phyloP scores from a whole-genome alignment of 1,140 invertebrate species.

The Drosophila kohkoa region DNA sequence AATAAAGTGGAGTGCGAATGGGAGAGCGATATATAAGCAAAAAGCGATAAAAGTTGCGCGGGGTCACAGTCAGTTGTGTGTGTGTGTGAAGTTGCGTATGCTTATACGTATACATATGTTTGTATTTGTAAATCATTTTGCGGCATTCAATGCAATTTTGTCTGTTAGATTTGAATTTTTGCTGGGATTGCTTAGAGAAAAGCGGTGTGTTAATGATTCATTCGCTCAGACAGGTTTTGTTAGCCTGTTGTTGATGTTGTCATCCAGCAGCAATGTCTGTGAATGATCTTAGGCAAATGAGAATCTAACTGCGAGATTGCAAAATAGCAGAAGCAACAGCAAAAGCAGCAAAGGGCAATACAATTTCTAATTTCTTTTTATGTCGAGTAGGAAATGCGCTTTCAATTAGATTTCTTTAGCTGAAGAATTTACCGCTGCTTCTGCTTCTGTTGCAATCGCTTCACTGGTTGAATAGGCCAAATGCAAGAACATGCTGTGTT shows the following conservation, averaged over 20 bases:
- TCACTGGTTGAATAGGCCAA: slow-evolving; percentile 54
- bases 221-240: slow-evolving; percentile 44
- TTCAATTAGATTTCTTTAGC: slow-evolving; percentile 79
- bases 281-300: slow-evolving; percentile 60
- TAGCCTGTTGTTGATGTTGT: slow-evolving; percentile 31
- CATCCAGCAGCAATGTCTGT: slow-evolving; percentile 42
- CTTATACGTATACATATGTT: slow-evolving; percentile 8
- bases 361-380: slow-evolving; percentile 65
- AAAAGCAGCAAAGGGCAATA: slow-evolving; percentile 44
- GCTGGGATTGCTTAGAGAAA: slow-evolving; percentile 31
- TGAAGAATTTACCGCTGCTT: slow-evolving; percentile 70
- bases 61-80: slow-evolving; percentile 21
- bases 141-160: slow-evolving; percentile 34
- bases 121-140: slow-evolving; percentile 31
- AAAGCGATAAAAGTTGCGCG: slow-evolving; percentile 27
- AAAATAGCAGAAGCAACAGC: slow-evolving; percentile 41
- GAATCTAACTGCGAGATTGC: slow-evolving; percentile 22
- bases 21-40: slow-evolving; percentile 5
- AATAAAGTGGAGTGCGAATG: background rate
- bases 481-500: slow-evolving; percentile 46
- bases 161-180: slow-evolving; percentile 39
- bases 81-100: background rate
- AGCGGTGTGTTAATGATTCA: slow-evolving; percentile 34
- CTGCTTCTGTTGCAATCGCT: slow-evolving; percentile 40
- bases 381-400: slow-evolving; percentile 73